phyloP scores from a whole-genome alignment of 2,888 invertebrate species.

The Dynastes tityus region DNA sequence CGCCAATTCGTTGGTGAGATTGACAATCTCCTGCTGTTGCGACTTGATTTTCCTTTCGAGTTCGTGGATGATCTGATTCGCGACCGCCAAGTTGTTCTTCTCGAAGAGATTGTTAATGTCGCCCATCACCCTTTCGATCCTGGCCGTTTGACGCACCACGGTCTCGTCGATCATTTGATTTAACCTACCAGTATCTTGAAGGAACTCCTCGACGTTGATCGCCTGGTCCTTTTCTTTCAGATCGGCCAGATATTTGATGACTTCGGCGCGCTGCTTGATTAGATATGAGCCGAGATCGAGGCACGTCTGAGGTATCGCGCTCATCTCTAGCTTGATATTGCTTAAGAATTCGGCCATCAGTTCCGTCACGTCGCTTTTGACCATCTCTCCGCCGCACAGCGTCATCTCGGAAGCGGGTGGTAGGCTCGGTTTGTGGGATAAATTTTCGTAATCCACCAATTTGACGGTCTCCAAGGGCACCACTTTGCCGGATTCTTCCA shows the following conservation, averaged over 20 bases:
- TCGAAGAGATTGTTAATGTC: slow-evolving; percentile 61
- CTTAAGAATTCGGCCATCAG: slow-evolving; percentile 57
- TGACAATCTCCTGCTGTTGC: slow-evolving; percentile 37
- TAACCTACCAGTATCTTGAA: slow-evolving; percentile 61
- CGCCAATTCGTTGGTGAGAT: slow-evolving; percentile 48
- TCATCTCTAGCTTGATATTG: slow-evolving; percentile 63
- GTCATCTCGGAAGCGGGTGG: slow-evolving; percentile 52
- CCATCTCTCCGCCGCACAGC: slow-evolving; percentile 26
- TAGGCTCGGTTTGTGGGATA: neutral
- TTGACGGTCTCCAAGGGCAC: slow-evolving; percentile 60
- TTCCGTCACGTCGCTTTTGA: slow-evolving; percentile 39
- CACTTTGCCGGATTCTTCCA: slow-evolving; percentile 64
- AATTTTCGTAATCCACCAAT: slow-evolving; percentile 40
- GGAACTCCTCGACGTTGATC: slow-evolving; percentile 58
- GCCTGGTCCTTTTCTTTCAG: slow-evolving; percentile 60
- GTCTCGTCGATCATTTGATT: slow-evolving; percentile 62
- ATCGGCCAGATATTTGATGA: slow-evolving; percentile 63
- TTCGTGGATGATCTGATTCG: slow-evolving; percentile 52
- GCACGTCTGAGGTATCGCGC: slow-evolving; percentile 64
- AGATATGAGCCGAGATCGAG: slow-evolving; percentile 65
- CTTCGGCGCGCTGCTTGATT: slow-evolving; percentile 60
- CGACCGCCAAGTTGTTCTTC: slow-evolving; percentile 53
- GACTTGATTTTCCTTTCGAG: slow-evolving; percentile 60
- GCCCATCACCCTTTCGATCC: slow-evolving; percentile 61
- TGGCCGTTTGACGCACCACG: slow-evolving; percentile 59